Conservation (phyloP, 2,888 invertebrate species). For the Liopterus haemorrhoidalis region DNA sequence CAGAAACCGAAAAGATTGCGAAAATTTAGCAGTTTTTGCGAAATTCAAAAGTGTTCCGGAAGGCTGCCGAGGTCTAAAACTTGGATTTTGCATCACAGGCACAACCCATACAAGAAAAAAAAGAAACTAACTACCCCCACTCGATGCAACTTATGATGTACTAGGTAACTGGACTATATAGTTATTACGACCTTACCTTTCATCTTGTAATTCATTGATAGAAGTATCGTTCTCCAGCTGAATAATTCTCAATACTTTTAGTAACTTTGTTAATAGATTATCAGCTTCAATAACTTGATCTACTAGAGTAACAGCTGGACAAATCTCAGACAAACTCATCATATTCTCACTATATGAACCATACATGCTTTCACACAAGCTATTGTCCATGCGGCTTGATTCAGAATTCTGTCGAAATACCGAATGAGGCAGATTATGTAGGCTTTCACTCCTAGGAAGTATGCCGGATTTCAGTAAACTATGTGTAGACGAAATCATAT, state of each 20-base stretch:
- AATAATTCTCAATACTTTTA: slow-evolving; percentile 67
- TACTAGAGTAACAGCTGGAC: slow-evolving; percentile 55
- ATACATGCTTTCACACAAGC: slow-evolving; percentile 44
- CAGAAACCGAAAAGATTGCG: no score
- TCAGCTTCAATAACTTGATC: slow-evolving; percentile 73
- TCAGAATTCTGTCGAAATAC: slow-evolving; percentile 59
- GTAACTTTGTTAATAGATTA: slow-evolving; percentile 65
- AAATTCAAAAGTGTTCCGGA: no score
- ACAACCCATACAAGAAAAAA: no score
- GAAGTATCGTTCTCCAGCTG: slow-evolving; percentile 64
- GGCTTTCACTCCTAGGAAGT: slow-evolving; percentile 54
- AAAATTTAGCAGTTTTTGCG: no score
- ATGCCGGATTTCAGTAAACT: slow-evolving; percentile 45
- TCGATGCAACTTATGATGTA: no score
- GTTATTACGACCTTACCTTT: slow-evolving; percentile 48
- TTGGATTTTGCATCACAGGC: no score
- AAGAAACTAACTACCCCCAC: no score
- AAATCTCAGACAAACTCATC: slow-evolving; percentile 47
- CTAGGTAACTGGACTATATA: no score
- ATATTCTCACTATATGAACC: slow-evolving; percentile 39
- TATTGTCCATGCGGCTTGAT: slow-evolving; percentile 41
- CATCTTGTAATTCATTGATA: slow-evolving; percentile 59
- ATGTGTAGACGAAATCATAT: slow-evolving; percentile 60
- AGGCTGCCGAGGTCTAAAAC: no score
- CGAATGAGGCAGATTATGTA: slow-evolving; percentile 72